A percentile compares a stretch with the other conserved stretches of the same genome.
Evolutionary conservation across 2,113 vertebrate species (phyloP).

Genomic region (Oenanthe melanoleuca): DNA sequence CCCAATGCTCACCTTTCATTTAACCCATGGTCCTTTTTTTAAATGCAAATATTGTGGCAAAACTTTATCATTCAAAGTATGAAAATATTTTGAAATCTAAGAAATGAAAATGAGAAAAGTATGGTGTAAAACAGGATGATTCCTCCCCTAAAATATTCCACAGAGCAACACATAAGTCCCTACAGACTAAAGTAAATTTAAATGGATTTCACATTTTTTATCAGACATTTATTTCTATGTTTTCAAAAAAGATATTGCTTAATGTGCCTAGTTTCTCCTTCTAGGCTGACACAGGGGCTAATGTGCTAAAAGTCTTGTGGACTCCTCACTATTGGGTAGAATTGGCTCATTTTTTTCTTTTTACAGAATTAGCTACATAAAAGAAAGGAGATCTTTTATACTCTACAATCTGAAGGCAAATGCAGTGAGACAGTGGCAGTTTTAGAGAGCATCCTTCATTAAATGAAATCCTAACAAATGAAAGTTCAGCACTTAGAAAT

Average conservation of each 20-base stretch:
- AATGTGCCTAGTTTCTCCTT: neutral
- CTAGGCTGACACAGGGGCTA: neutral
- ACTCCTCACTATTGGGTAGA: neutral
- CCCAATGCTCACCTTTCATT: neutral
- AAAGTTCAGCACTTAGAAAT: constrained; percentile 29
- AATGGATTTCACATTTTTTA: neutral
- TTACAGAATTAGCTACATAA: neutral
- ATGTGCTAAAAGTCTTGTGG: neutral
- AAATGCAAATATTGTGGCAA: neutral
- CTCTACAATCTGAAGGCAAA: neutral
- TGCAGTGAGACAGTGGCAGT: neutral
- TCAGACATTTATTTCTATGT: neutral
- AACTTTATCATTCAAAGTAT: neutral
- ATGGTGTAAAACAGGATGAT: neutral
- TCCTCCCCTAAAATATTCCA: neutral
- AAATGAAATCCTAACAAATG: constrained; percentile 44
- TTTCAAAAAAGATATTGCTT: neutral
- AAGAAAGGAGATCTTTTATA: neutral
- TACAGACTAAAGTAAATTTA: neutral
- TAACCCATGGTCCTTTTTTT: neutral
- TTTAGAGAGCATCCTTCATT: neutral
- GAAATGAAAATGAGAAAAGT: neutral
- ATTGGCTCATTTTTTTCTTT: neutral
- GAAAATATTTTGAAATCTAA: neutral
- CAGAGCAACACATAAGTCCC: neutral